These are phyloP conservation scores for Callaeas wilsoni DNA, from an alignment of 2,113 vertebrate genomes.

Conservation along the genomic window DNA sequence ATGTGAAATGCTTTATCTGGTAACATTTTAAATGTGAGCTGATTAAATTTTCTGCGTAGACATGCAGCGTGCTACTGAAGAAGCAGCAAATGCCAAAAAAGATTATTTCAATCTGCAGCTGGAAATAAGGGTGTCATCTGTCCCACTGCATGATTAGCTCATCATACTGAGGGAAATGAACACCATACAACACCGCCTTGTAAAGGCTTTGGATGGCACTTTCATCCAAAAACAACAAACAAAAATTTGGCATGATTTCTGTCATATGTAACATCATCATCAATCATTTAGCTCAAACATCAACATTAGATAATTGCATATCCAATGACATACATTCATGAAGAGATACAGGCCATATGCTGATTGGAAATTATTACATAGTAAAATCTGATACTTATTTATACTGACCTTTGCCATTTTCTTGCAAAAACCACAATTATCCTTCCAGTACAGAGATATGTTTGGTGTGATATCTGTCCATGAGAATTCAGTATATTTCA, in stretches of 20 bases:
- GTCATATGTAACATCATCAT: neutral
- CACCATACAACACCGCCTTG: neutral
- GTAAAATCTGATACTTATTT: neutral
- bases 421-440: neutral
- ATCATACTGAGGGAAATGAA: neutral
- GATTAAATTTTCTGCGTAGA: neutral
- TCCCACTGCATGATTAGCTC: neutral
- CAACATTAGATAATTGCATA: neutral
- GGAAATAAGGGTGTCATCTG: neutral
- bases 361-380: neutral
- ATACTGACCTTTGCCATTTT: neutral
- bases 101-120: constrained; percentile 7
- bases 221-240: neutral
- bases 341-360: neutral
- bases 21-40: neutral
- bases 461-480: neutral
- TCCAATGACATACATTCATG: neutral
- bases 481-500: neutral
- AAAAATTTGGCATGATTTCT: neutral
- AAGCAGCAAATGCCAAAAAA: neutral
- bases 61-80: neutral
- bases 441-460: neutral
- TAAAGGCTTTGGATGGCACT: neutral
- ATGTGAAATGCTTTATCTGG: neutral
- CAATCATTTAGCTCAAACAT: neutral